These are phyloP conservation scores for Saguinus midas DNA, from an alignment of 2,113 vertebrate species.

Conservation along the genomic window DNA sequence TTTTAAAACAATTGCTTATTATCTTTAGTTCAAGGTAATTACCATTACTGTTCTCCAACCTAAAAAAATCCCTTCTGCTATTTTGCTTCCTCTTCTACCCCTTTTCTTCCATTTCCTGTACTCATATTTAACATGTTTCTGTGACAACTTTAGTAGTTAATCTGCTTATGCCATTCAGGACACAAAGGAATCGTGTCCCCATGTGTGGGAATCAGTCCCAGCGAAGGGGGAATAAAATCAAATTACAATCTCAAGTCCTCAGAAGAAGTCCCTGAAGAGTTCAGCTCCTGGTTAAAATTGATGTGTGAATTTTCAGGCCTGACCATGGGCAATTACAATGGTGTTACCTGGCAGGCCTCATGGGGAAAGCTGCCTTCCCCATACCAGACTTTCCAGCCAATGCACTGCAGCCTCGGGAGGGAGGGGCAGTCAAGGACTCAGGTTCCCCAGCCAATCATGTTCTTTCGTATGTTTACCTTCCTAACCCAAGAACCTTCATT, in stretches of 20 bases:
- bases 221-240: not conserved
- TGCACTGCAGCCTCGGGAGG: not conserved
- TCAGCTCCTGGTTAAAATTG: not conserved
- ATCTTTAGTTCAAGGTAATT: constrained; percentile 34
- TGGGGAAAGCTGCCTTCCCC: not conserved
- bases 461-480: not conserved
- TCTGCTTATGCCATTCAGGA: not conserved
- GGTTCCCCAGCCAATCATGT: no score
- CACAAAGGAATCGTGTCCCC: not conserved
- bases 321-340: not conserved
- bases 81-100: not conserved
- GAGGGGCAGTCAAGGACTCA: not conserved
- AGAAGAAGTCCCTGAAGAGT: not conserved
- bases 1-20: not conserved
- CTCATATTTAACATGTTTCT: not conserved
- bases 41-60: not conserved
- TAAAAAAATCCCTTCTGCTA: not conserved
- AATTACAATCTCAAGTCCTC: not conserved
- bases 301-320: not conserved
- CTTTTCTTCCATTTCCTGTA: not conserved
- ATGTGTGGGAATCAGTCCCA: not conserved
- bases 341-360: not conserved
- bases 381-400: no score
- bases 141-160: not conserved
- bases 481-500: not conserved